These are phyloP conservation scores for Meloidogyne exigua DNA, from an alignment of 1,140 invertebrate species.

Conservation along the genomic window DNA sequence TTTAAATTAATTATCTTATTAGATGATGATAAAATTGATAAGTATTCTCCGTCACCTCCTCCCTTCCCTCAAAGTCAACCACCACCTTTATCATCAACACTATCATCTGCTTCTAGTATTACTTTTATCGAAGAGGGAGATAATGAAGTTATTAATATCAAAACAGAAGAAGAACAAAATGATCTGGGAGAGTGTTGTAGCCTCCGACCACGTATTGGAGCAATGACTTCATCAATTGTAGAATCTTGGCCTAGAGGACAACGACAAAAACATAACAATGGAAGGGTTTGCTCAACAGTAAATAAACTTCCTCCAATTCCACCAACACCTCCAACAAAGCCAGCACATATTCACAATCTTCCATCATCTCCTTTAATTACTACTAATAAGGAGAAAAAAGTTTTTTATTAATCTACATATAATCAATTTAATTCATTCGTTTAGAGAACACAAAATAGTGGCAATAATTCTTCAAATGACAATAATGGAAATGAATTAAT, in stretches of 20 bases:
- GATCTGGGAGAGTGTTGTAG: neutral
- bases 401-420: neutral
- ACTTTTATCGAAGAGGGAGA: neutral
- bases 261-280: neutral
- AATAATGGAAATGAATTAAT: conserved; percentile 30
- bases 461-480: neutral
- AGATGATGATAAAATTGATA: neutral
- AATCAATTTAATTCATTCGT: neutral
- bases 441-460: neutral
- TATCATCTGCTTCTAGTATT: neutral
- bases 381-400: neutral
- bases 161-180: neutral
- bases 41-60: neutral
- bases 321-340: conserved; percentile 13
- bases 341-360: neutral
- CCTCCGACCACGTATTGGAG: neutral
- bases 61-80: neutral
- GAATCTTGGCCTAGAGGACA: neutral
- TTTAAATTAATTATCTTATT: neutral
- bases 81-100: neutral
- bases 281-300: neutral
- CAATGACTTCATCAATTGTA: neutral
- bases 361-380: neutral
- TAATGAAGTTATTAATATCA: neutral
- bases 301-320: neutral